Conservation (phyloP, 2,113 vertebrate species). For the Chascanopsetta lugubris region DNA sequence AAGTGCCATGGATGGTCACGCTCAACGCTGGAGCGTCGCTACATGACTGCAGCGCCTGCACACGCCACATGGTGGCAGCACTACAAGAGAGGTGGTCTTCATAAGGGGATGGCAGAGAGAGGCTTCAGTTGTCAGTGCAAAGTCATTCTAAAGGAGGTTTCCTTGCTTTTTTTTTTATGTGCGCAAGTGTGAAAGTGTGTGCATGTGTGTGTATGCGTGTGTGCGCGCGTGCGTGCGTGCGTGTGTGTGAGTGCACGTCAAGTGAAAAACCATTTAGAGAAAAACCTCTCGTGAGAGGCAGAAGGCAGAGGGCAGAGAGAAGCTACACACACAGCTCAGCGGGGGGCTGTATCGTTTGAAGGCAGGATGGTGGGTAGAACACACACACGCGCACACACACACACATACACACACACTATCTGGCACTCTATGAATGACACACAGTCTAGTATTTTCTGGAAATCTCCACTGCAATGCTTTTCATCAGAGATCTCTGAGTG, state of each 20-base stretch:
- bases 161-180: constrained; percentile 5
- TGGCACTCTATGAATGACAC: not conserved
- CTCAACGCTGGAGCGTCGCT: not conserved
- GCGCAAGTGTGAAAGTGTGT: no score
- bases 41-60: no score
- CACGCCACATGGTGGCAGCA: not conserved
- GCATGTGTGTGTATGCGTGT: no score
- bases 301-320: constrained; percentile 31
- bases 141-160: constrained; percentile 28
- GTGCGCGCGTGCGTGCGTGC: no score
- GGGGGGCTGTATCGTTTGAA: constrained; percentile 38
- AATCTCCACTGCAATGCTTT: constrained; percentile 26
- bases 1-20: no score
- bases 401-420: constrained; percentile 13
- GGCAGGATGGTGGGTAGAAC: constrained; percentile 25
- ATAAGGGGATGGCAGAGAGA: no score
- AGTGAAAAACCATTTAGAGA: constrained; percentile 35
- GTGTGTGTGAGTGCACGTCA: constrained; percentile 19
- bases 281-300: constrained; percentile 29
- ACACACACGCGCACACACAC: constrained; percentile 12
- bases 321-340: constrained; percentile 18
- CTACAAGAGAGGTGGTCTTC: no score
- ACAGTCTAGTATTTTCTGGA: constrained; percentile 8
- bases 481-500: constrained; percentile 25
- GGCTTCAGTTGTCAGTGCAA: constrained; percentile 29